phyloP scores from a whole-genome alignment of 2,113 vertebrate genomes.

The Hippocampus zosterae region DNA sequence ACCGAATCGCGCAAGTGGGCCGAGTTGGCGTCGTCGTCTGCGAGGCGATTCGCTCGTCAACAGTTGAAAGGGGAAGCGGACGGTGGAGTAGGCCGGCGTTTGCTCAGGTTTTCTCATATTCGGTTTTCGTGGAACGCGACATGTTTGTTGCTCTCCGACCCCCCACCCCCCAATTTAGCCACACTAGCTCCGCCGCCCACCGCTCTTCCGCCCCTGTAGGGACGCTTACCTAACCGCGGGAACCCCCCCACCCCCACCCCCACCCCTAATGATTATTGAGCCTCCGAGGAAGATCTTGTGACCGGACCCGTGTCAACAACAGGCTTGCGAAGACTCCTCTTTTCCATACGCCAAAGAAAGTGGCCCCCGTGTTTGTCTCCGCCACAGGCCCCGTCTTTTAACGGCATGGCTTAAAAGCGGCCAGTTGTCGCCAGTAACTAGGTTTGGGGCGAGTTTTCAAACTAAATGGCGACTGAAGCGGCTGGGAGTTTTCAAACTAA shows the following conservation, averaged over 20 bases:
- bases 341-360: neutral
- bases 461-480: neutral
- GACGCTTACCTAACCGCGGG: conserved; percentile 36
- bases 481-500: too few relatives aligned
- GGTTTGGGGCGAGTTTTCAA: neutral
- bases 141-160: neutral
- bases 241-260: conserved; percentile 52
- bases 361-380: too few relatives aligned
- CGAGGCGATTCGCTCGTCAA: neutral
- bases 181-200: conserved; percentile 29
- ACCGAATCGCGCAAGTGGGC: neutral
- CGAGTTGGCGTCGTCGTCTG: neutral
- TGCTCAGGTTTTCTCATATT: neutral
- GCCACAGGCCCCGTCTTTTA: neutral
- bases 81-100: neutral
- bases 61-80: conserved; percentile 1
- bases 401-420: neutral
- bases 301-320: conserved; percentile 52
- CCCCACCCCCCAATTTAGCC: neutral
- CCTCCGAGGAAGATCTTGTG: conserved; percentile 63
- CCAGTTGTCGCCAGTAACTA: neutral
- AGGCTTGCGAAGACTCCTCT: neutral
- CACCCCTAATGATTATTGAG: conserved; percentile 55
- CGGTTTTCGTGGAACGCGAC: neutral
- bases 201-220: conserved; percentile 50